A percentile compares a stretch with the other conserved stretches of the same genome.
Conservation (phyloP, 1,140 invertebrate genomes). For the Belonocnema kinseyi region DNA sequence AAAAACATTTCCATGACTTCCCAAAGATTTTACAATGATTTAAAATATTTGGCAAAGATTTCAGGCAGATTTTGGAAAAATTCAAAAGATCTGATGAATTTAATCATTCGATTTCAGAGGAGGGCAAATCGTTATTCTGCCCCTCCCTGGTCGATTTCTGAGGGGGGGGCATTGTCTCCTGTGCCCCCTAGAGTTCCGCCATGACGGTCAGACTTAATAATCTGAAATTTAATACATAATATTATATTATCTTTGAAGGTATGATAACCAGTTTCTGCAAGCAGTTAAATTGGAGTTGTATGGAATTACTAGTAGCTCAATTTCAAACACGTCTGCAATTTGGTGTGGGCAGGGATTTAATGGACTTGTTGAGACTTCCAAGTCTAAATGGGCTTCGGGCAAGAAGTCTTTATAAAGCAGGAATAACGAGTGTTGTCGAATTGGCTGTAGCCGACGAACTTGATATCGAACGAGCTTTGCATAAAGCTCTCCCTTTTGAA, state of each 20-base stretch:
- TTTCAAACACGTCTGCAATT: conserved; percentile 96
- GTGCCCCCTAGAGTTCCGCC: too few species aligned
- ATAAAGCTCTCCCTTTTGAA: conserved; percentile 88
- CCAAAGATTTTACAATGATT: too few species aligned
- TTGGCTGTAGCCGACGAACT: conserved; percentile 84
- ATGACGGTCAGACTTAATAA: neutral
- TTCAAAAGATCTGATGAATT: too few species aligned
- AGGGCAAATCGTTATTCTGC: too few species aligned
- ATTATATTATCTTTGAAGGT: conserved; percentile 76
- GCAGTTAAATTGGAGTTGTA: conserved; percentile 93
- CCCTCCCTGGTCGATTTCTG: too few species aligned
- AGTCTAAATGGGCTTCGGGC: conserved; percentile 91
- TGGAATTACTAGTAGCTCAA: conserved; percentile 92
- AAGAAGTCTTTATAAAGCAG: conserved; percentile 88
- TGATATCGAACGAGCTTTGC: conserved; percentile 86
- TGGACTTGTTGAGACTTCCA: conserved; percentile 92
- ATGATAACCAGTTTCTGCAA: conserved; percentile 96
- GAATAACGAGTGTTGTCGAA: conserved; percentile 86
- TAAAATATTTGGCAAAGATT: too few species aligned
- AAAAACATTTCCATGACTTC: too few species aligned
- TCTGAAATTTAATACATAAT: conserved; percentile 28
- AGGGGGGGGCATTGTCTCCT: too few species aligned
- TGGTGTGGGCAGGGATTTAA: conserved; percentile 93
- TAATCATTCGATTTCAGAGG: too few species aligned
- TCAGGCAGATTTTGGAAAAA: too few species aligned